Evolutionary conservation across 2,113 vertebrate species (phyloP), one percentile per base, ranked within the genome.

Genomic region (Telmatochromis brichardi): DNA sequence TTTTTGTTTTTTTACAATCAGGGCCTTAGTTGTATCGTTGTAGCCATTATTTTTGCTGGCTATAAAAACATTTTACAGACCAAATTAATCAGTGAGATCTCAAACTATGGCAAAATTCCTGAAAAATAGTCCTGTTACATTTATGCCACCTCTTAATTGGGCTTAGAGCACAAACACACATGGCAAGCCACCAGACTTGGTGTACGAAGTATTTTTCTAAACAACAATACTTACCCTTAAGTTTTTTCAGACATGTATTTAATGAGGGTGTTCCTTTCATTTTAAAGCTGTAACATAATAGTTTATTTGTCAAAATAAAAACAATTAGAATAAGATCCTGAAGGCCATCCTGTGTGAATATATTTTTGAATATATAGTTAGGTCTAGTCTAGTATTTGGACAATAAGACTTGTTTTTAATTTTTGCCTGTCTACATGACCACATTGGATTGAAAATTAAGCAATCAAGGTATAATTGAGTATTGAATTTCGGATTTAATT

Each of bases 71-170:
- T 78, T 90, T 89, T 80, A 78, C 53, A 65, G 80, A 50, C 58
- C 63, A 71, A 86, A 85, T 85, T 68, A 71, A 88, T 85, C 57
- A 28, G 86, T 54, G 31, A 73, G 26, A 84, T 86, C 45, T 53
- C 35, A 50, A 31, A 37, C 21, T 84, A 14, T 80, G 58, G 85
- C 78, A 65, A 68, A 58, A 17, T 17, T 68, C 13, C 45, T 47
- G 37, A 79, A 68, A 79, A 68, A 80, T 76, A 58, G 40, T 80
- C 68, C 35, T 84, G 81, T 45, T 92, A 63, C 90, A 92, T 81
- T 83, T 88, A n/a, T 55, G 68, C 26, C n/a, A 63, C 53, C 47
- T 68, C 23, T 90, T 91, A 86, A 88, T 87, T 86, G 68, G 84
- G n/a, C 73, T 81, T 40, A 33, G 80, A 83, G 50, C 50, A 45